Evolutionary conservation across 2,113 vertebrate species (phyloP).

Genomic region (Aspiorhynchus laticeps): DNA sequence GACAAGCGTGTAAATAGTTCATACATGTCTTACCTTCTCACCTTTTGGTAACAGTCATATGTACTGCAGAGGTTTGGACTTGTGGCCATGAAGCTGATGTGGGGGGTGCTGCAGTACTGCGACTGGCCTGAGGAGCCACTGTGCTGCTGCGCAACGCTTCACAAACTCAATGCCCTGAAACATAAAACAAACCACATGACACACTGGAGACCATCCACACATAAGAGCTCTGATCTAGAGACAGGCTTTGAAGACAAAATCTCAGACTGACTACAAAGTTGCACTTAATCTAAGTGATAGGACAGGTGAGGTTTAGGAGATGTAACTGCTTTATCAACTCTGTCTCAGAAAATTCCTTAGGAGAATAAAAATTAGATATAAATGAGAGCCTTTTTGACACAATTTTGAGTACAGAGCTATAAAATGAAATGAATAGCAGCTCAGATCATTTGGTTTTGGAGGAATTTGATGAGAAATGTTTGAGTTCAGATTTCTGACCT

Average conservation of each 20-base stretch:
- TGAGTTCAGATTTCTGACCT: not conserved
- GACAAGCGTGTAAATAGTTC: not conserved
- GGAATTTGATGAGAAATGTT: not conserved
- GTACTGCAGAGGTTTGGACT: conserved; percentile 63
- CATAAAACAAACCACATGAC: conserved; percentile 45
- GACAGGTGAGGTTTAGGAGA: not conserved
- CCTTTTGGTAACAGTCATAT: conserved; percentile 66
- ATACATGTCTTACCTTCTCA: conserved; percentile 35
- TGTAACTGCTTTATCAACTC: not conserved
- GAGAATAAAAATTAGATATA: not conserved
- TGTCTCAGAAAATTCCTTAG: not conserved
- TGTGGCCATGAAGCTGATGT: conserved; percentile 62
- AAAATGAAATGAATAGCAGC: not conserved
- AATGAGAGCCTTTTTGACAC: not conserved
- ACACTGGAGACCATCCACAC: not conserved
- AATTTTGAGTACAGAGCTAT: not conserved
- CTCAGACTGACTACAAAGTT: not conserved
- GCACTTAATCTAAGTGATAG: not conserved
- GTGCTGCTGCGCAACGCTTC: conserved; percentile 40
- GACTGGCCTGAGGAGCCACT: conserved; percentile 59
- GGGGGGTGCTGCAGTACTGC: conserved; percentile 43
- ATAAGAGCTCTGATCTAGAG: conserved; percentile 2
- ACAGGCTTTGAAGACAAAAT: conserved; percentile 7
- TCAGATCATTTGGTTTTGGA: not conserved
- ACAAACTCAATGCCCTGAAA: conserved; percentile 53